These are phyloP conservation scores for Zaprionus vittiger DNA, from an alignment of 1,140 invertebrate genomes.

Conservation along the genomic window DNA sequence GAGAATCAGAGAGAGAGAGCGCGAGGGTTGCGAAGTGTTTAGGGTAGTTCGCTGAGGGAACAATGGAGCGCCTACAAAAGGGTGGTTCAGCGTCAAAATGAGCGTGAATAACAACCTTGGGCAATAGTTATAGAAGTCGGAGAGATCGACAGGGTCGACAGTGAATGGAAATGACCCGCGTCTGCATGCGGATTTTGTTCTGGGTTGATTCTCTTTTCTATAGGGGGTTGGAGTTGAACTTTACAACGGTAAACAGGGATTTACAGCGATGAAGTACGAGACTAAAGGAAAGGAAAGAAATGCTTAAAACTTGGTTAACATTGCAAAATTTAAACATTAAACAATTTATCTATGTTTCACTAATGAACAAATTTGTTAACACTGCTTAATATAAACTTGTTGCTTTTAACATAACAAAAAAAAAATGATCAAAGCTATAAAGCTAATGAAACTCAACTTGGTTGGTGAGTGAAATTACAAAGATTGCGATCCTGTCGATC, in stretches of 20 bases:
- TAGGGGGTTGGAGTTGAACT: not conserved
- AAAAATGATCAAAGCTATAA: too few relatives aligned
- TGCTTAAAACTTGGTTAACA: too few relatives aligned
- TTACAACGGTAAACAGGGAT: not conserved
- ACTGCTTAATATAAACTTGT: too few relatives aligned
- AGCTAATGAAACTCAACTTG: too few relatives aligned
- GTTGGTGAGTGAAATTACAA: too few relatives aligned
- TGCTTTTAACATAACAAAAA: too few relatives aligned
- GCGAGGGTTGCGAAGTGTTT: not conserved
- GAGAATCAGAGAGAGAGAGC: not conserved
- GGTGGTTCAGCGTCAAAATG: constrained; percentile 64
- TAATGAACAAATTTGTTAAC: too few relatives aligned
- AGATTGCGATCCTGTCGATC: too few relatives aligned
- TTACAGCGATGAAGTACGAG: not conserved
- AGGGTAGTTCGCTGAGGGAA: constrained; percentile 21
- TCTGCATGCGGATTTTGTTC: not conserved
- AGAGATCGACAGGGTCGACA: constrained; percentile 13
- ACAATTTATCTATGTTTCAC: too few relatives aligned
- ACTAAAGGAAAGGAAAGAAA: too few relatives aligned
- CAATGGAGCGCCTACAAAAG: constrained; percentile 33
- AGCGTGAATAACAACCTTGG: constrained; percentile 53
- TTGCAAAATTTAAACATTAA: too few relatives aligned
- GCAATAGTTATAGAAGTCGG: constrained; percentile 23
- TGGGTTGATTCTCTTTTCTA: not conserved
- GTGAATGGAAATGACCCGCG: constrained; percentile 8